Conservation (phyloP, 1,140 invertebrate genomes). For the Ctenoplectra terminalis region DNA sequence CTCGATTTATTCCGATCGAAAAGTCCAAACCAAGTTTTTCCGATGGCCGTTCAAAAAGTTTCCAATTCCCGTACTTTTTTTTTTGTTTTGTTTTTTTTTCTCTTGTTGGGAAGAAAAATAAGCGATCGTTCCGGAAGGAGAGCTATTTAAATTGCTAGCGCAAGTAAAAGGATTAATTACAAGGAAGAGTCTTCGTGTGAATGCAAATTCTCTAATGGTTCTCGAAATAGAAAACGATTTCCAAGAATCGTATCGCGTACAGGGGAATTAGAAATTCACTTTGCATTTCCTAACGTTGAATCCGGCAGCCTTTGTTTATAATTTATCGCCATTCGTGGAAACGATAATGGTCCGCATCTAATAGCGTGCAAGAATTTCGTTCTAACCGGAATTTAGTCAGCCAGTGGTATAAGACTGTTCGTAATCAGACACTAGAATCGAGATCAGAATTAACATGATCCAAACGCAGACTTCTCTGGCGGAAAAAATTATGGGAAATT, state of each 20-base stretch:
- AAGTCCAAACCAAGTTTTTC: too few relatives aligned
- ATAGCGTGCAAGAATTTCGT: constrained; percentile 37
- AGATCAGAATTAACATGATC: not conserved
- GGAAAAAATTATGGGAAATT: too few relatives aligned
- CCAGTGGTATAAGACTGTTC: not conserved
- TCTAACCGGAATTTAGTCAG: constrained; percentile 2
- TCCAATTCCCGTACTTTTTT: not conserved
- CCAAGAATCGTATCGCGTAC: not conserved
- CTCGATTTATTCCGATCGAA: not conserved
- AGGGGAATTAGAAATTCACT: constrained; percentile 39
- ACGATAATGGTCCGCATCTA: constrained; percentile 42
- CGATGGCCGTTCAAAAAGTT: not conserved
- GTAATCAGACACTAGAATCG: too few relatives aligned
- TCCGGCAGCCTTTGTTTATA: constrained; percentile 1
- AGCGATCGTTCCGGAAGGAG: constrained; percentile 2
- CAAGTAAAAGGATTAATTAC: constrained; percentile 16
- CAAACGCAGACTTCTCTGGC: too few relatives aligned
- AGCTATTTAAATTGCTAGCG: not conserved
- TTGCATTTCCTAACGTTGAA: constrained; percentile 18
- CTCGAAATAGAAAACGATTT: constrained; percentile 46
- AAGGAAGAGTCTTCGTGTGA: constrained; percentile 6
- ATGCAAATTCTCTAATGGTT: constrained; percentile 7
- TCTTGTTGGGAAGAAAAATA: not conserved
- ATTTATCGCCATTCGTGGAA: constrained; percentile 33
- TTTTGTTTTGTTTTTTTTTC: not conserved